Conservation (phyloP, 2,888 invertebrate species). For the Teleiodes luculella region DNA sequence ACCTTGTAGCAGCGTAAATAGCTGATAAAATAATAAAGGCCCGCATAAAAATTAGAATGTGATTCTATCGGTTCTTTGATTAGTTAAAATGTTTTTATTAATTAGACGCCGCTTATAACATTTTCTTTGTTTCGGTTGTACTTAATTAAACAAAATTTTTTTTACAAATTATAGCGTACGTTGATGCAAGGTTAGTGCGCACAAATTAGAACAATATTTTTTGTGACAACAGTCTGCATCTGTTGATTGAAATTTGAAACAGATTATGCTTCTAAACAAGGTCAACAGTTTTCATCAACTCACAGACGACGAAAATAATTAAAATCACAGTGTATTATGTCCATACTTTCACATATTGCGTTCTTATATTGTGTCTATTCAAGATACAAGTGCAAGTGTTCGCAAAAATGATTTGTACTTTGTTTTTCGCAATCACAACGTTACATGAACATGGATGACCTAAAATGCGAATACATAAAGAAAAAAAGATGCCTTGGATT, state of each 20-base stretch:
- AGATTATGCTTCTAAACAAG: constrained; percentile 79
- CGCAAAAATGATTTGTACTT: constrained; percentile 75
- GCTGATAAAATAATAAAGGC: no score
- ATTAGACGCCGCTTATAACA: no score
- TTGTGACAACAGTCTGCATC: constrained; percentile 77
- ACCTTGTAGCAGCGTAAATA: background rate
- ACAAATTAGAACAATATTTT: constrained; percentile 58
- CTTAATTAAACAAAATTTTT: no score
- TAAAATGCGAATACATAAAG: constrained; percentile 78
- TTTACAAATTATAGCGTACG: no score
- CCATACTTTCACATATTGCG: constrained; percentile 53
- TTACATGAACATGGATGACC: constrained; percentile 80
- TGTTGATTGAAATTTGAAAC: constrained; percentile 79
- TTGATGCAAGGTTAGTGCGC: constrained; percentile 46
- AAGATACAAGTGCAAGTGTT: constrained; percentile 65
- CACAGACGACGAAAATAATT: constrained; percentile 71
- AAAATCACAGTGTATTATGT: constrained; percentile 64
- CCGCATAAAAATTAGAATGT: background rate
- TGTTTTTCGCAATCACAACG: constrained; percentile 79
- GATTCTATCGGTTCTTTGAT: no score
- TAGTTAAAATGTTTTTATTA: no score
- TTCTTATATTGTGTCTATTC: constrained; percentile 49
- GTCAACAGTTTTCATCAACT: constrained; percentile 79
- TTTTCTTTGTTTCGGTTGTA: no score
- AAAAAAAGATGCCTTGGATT: constrained; percentile 74